Conservation (phyloP, 2,797 vertebrate species). For the Chloroceryle inda region DNA sequence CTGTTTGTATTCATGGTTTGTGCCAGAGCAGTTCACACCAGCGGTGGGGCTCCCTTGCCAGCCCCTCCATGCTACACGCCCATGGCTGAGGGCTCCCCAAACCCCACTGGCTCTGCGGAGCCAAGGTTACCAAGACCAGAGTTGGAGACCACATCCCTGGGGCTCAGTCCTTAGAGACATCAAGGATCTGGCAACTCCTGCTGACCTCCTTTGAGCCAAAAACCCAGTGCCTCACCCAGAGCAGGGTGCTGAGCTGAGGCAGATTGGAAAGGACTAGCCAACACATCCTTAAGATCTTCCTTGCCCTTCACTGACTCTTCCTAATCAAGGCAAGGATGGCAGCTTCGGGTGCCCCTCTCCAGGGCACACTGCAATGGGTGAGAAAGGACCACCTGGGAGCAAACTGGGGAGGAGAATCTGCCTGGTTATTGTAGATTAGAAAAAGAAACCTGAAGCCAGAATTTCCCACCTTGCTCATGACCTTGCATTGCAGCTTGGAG, state of each 20-base stretch:
- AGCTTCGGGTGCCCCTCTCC: fast-evolving
- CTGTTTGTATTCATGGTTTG: neutral
- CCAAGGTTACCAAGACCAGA: fast-evolving
- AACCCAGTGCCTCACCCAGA: neutral
- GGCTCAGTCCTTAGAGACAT: neutral
- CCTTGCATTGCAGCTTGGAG: neutral
- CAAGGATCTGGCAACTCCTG: neutral
- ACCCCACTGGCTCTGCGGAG: neutral
- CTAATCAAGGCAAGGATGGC: neutral
- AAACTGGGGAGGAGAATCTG: neutral
- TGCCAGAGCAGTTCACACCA: neutral
- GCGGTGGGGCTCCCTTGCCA: fast-evolving
- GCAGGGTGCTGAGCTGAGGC: neutral
- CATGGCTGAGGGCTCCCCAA: fast-evolving
- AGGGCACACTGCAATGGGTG: fast-evolving
- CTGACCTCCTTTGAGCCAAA: neutral
- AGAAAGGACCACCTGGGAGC: neutral
- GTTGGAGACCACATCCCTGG: fast-evolving
- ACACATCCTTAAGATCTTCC: fast-evolving
- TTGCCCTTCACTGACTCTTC: neutral
- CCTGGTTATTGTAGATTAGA: neutral
- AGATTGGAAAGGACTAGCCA: neutral
- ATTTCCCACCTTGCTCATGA: neutral
- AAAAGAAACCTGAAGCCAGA: neutral
- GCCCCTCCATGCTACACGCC: fast-evolving